A percentile compares a stretch with the other conserved stretches of the same genome.
phyloP scores from a whole-genome alignment of 2,797 vertebrate species.

The Sitta carolinensis region DNA sequence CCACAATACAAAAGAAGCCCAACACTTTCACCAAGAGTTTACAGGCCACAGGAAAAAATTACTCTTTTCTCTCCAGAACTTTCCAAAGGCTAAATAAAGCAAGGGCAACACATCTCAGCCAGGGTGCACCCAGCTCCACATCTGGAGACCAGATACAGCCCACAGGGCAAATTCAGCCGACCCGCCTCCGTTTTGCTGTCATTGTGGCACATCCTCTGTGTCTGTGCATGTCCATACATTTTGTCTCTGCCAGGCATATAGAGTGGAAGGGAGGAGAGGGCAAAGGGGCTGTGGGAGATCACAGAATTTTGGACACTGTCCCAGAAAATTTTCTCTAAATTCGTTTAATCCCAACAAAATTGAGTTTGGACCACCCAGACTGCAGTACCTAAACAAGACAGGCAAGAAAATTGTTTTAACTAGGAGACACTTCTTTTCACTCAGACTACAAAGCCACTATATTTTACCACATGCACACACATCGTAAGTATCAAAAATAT shows the following conservation, averaged over 20 bases:
- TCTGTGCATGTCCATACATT: not conserved
- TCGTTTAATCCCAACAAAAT: not conserved
- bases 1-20: not conserved
- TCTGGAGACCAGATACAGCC: not conserved
- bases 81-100: not conserved
- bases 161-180: not conserved
- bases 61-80: not conserved
- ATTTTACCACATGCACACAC: not conserved
- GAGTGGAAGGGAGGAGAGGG: not conserved
- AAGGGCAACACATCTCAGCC: not conserved
- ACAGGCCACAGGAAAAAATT: not conserved
- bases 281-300: not conserved
- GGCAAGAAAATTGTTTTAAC: not conserved
- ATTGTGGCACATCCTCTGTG: not conserved
- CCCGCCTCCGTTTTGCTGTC: accelerated
- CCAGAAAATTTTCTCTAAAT: not conserved
- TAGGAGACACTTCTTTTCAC: not conserved
- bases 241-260: not conserved
- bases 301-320: not conserved
- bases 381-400: not conserved
- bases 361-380: not conserved
- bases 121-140: not conserved
- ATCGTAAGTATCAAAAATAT: not conserved
- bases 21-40: not conserved
- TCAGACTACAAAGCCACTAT: not conserved